phyloP scores from a whole-genome alignment of 2,113 vertebrate species.

The Microcebus lehilahytsara region DNA sequence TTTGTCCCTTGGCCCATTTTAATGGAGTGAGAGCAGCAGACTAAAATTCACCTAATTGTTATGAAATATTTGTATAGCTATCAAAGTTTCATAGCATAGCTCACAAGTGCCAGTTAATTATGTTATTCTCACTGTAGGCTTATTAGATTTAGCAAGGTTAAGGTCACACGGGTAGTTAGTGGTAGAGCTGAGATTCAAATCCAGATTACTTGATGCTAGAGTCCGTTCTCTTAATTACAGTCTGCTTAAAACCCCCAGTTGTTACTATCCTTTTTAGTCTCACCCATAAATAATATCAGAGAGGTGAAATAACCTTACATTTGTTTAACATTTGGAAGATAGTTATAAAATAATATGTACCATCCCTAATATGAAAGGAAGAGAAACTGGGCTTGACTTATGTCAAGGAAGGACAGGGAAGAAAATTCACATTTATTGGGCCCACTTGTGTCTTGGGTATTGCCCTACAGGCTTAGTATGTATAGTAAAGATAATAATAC shows the following conservation, averaged over 20 bases:
- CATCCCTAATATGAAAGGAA: neutral
- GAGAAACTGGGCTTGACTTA: neutral
- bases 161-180: neutral
- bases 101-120: neutral
- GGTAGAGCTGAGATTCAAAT: neutral
- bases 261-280: neutral
- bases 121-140: neutral
- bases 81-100: neutral
- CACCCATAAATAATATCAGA: neutral
- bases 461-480: neutral
- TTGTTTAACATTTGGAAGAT: slow-evolving; percentile 18
- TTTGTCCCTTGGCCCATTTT: slow-evolving; percentile 52
- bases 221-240: neutral
- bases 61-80: slow-evolving; percentile 15
- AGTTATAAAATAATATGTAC: neutral
- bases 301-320: slow-evolving; percentile 5
- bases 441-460: neutral
- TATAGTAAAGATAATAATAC: neutral
- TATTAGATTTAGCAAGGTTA: neutral
- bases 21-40: neutral
- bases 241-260: neutral
- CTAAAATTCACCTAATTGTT: neutral
- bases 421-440: neutral
- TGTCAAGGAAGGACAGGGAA: neutral
- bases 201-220: neutral